Percentiles rank a stretch among this genome's conserved stretches.
These are phyloP conservation scores for Danio rerio DNA, from an alignment of 2,113 vertebrate species.

Conservation along the genomic window GRCz12tu NC_133198.1:16143501-16144000, in stretches of 20 bases:
- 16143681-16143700: too few relatives aligned
- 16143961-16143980: conserved; percentile 25
- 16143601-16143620: too few relatives aligned
- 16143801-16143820: background rate
- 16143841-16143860: background rate
- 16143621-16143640: too few relatives aligned
- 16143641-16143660: too few relatives aligned
- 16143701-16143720: background rate
- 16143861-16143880: conserved; percentile 15
- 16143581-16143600: too few relatives aligned
- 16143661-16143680: too few relatives aligned
- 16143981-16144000: conserved; percentile 31
- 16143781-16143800: background rate
- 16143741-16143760: conserved; percentile 19
- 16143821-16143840: background rate
- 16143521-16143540: too few relatives aligned
- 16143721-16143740: background rate
- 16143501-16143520: too few relatives aligned
- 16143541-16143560: too few relatives aligned
- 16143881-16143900: background rate
- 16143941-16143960: conserved; percentile 41
- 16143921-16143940: conserved; percentile 45
- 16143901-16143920: conserved; percentile 36
- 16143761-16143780: background rate
- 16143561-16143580: too few relatives aligned